Evolutionary conservation across 2,113 vertebrate species (phyloP).

Genomic region (Odontesthes bonariensis): DNA sequence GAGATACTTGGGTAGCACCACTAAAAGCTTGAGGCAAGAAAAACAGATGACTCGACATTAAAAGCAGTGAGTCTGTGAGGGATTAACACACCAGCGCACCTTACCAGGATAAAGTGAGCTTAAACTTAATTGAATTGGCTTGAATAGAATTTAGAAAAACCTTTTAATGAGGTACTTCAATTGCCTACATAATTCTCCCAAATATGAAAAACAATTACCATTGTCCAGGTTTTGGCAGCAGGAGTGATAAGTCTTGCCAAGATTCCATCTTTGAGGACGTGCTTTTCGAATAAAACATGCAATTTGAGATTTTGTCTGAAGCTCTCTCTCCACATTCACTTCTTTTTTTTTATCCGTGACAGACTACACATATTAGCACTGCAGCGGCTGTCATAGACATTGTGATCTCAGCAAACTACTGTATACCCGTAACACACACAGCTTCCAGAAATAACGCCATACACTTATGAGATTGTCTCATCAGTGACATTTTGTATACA

Average conservation of each 20-base stretch:
- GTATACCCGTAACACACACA: conserved; percentile 13
- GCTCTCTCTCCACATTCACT: conserved; percentile 61
- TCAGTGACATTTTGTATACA: conserved; percentile 25
- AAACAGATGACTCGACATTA: conserved; percentile 41
- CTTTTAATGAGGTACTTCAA: conserved; percentile 56
- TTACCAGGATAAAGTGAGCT: conserved; percentile 26
- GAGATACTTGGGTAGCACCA: neutral
- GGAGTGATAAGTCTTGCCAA: conserved; percentile 54
- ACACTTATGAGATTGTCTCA: conserved; percentile 23
- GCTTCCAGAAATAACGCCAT: conserved; percentile 53
- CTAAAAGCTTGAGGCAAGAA: neutral
- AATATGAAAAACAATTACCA: conserved; percentile 75
- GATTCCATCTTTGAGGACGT: conserved; percentile 60
- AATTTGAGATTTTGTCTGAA: conserved; percentile 68
- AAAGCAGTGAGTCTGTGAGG: conserved; percentile 20
- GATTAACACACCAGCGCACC: conserved; percentile 1
- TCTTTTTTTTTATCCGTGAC: conserved; percentile 51
- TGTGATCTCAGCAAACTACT: conserved; percentile 43
- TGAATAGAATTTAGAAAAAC: conserved; percentile 36
- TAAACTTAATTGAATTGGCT: conserved; percentile 48
- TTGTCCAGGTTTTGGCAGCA: conserved; percentile 69
- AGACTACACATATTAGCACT: conserved; percentile 50
- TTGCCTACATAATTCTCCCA: conserved; percentile 60
- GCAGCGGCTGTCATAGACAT: conserved; percentile 41
- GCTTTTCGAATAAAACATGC: conserved; percentile 71